These are phyloP conservation scores for Ceratitis capitata DNA, from an alignment of 1,140 invertebrate species.

Conservation along the genomic window DNA sequence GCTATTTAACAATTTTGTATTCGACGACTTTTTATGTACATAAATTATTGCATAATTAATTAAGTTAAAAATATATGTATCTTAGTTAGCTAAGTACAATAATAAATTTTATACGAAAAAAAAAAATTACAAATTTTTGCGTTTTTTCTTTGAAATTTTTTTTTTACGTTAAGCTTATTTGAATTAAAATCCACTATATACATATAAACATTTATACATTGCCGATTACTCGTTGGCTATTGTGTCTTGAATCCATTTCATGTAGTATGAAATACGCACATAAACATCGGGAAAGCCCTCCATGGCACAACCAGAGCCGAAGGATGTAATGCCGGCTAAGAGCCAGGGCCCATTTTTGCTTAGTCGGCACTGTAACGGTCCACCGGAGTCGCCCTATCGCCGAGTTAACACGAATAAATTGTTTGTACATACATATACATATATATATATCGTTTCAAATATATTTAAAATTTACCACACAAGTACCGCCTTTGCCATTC, in stretches of 20 bases:
- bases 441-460: too few species aligned
- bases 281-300: conserved; percentile 88
- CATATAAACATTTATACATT: background rate
- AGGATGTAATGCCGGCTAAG: conserved; percentile 86
- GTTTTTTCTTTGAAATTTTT: background rate
- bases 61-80: background rate
- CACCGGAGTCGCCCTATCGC: conserved; percentile 86
- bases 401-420: background rate
- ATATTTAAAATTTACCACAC: conserved; percentile 77
- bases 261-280: conserved; percentile 82
- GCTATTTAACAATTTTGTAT: background rate
- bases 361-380: conserved; percentile 80
- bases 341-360: conserved; percentile 83
- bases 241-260: conserved; percentile 82
- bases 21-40: background rate
- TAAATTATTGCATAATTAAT: background rate
- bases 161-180: background rate
- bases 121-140: background rate
- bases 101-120: background rate
- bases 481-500: conserved; percentile 85
- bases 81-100: background rate
- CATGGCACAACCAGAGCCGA: conserved; percentile 88
- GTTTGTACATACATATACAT: background rate
- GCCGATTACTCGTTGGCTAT: conserved; percentile 53
- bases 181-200: background rate